Conservation (phyloP, 2,797 vertebrate genomes). For the Decapterus maruadsi region DNA sequence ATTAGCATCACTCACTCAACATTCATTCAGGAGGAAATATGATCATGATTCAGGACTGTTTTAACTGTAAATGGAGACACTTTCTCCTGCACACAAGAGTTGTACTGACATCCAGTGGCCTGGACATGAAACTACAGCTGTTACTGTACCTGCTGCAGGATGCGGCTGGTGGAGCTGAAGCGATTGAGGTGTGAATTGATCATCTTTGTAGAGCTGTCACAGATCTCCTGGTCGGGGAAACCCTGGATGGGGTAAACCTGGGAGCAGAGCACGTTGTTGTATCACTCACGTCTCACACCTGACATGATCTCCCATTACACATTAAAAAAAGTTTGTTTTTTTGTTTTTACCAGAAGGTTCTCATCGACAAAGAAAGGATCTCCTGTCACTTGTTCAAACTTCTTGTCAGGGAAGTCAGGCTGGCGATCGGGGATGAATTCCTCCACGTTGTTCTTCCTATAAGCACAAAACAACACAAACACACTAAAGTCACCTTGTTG, state of each 20-base stretch:
- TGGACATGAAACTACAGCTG: not conserved
- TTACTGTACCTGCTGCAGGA: constrained; percentile 85
- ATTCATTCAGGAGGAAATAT: not conserved
- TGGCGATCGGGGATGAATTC: constrained; percentile 86
- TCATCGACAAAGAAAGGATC: constrained; percentile 87
- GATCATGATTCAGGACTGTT: not conserved
- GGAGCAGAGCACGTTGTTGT: not conserved
- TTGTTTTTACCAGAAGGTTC: constrained; percentile 77
- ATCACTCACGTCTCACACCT: not conserved
- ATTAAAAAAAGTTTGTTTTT: not conserved
- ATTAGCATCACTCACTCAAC: not conserved
- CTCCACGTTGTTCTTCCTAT: constrained; percentile 86
- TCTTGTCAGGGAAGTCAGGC: constrained; percentile 85
- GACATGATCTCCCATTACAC: rapidly evolving
- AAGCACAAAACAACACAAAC: not conserved
- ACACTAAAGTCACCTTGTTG: not conserved
- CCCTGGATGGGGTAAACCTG: constrained; percentile 88
- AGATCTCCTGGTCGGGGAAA: constrained; percentile 86
- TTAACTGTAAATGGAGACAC: not conserved
- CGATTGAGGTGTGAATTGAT: constrained; percentile 77
- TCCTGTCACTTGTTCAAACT: constrained; percentile 86
- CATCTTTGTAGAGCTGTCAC: constrained; percentile 71
- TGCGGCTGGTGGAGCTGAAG: constrained; percentile 76
- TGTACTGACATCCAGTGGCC: not conserved
- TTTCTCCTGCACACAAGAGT: not conserved